These are phyloP conservation scores for Amazona vittata DNA, from an alignment of 2,113 vertebrate species.

Conservation along the genomic window DNA sequence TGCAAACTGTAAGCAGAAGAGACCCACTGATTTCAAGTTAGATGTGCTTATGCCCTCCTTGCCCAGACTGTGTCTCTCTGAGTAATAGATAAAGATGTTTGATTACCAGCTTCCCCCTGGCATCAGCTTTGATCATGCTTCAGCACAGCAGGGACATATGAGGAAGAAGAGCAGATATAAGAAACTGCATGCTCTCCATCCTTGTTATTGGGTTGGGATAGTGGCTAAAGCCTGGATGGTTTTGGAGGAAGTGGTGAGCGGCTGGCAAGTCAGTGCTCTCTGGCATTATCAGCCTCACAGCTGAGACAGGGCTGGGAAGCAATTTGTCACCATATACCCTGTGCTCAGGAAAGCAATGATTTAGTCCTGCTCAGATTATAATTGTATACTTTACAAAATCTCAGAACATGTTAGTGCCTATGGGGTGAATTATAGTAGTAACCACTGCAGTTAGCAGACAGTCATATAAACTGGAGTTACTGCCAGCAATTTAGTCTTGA, in stretches of 20 bases:
- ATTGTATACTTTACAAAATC: constrained; percentile 16
- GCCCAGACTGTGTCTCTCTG: background rate
- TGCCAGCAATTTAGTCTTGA: constrained; percentile 52
- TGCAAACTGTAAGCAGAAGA: background rate
- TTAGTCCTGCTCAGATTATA: background rate
- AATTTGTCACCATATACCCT: background rate
- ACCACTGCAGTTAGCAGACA: background rate
- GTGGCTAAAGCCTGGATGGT: background rate
- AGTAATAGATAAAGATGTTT: background rate
- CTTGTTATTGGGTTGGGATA: rapidly evolving
- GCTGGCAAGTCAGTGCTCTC: background rate
- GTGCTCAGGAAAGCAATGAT: background rate
- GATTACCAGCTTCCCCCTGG: background rate
- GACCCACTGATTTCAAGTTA: background rate
- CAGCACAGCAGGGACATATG: rapidly evolving
- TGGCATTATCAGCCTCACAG: background rate
- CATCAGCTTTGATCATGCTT: background rate
- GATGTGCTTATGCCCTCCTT: background rate
- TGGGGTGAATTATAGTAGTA: constrained; percentile 7
- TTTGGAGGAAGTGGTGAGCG: background rate
- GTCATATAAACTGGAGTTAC: constrained; percentile 35
- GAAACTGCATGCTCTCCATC: background rate
- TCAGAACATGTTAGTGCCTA: background rate
- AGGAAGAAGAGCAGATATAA: background rate
- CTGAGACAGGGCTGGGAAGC: background rate